phyloP scores from a whole-genome alignment of 1,140 invertebrate species.

The Apis florea region DNA sequence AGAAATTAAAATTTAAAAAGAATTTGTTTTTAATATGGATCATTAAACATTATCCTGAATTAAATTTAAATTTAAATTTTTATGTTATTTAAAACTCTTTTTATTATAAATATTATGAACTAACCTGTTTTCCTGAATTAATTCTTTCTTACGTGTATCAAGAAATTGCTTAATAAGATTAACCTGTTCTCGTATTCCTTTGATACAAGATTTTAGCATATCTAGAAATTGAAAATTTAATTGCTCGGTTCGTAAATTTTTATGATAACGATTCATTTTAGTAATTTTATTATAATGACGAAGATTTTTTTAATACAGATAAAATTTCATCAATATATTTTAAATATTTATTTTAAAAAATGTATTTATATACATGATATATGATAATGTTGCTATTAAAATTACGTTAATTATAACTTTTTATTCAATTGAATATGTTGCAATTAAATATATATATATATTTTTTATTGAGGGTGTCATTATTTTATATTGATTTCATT shows the following conservation, averaged over 20 bases:
- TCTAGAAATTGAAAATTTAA: constrained; percentile 3
- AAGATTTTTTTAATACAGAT: background rate
- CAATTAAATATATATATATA: background rate
- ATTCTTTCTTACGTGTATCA: background rate
- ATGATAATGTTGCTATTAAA: background rate
- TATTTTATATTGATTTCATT: background rate
- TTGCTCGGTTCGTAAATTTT: constrained; percentile 16
- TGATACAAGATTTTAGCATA: constrained; percentile 8
- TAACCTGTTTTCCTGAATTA: background rate
- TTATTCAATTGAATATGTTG: background rate
- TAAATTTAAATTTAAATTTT: background rate
- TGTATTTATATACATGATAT: background rate
- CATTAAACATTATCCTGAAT: too few relatives aligned
- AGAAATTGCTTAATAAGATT: background rate
- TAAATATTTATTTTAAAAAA: background rate
- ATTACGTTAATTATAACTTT: background rate
- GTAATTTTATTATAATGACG: background rate
- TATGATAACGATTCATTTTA: constrained; percentile 6
- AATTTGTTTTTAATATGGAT: too few relatives aligned
- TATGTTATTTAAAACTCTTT: background rate
- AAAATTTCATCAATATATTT: background rate
- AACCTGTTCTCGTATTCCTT: background rate
- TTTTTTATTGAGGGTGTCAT: background rate
- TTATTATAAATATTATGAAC: constrained; percentile 1
- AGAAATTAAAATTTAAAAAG: too few relatives aligned